Evolutionary conservation across 1,140 invertebrate genomes (phyloP).

Genomic region (Metaphire vulgaris): DNA sequence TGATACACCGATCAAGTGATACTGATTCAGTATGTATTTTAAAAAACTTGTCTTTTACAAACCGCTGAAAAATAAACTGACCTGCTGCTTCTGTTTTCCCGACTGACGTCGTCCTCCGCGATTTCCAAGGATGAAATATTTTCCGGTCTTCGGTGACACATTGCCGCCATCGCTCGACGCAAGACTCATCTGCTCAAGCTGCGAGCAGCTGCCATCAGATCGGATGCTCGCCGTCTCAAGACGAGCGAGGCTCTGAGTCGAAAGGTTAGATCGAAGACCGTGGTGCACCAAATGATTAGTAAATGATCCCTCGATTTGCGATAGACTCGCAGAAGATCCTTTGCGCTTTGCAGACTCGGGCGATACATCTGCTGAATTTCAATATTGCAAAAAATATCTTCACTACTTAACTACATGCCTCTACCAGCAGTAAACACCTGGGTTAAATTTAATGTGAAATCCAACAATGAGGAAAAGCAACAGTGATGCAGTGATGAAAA

Average conservation of each 20-base stretch:
- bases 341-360: conserved; percentile 21
- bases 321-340: conserved; percentile 46
- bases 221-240: not conserved
- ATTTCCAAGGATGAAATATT: not conserved
- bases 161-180: not conserved
- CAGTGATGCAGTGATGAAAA: too few species aligned
- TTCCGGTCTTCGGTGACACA: not conserved
- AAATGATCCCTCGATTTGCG: conserved; percentile 39
- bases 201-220: not conserved
- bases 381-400: too few species aligned
- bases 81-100: not conserved
- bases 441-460: too few species aligned
- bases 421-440: too few species aligned
- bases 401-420: too few species aligned
- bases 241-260: conserved; percentile 12
- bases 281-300: conserved; percentile 10
- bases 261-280: not conserved
- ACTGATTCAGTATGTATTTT: too few species aligned
- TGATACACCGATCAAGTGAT: too few species aligned
- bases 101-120: not conserved
- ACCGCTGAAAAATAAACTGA: too few species aligned
- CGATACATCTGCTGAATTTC: conserved; percentile 1
- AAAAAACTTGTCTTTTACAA: too few species aligned
- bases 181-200: not conserved
- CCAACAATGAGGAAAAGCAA: too few species aligned